Evolutionary conservation across 2,113 vertebrate species (phyloP).

Genomic region (Murina feae): DNA sequence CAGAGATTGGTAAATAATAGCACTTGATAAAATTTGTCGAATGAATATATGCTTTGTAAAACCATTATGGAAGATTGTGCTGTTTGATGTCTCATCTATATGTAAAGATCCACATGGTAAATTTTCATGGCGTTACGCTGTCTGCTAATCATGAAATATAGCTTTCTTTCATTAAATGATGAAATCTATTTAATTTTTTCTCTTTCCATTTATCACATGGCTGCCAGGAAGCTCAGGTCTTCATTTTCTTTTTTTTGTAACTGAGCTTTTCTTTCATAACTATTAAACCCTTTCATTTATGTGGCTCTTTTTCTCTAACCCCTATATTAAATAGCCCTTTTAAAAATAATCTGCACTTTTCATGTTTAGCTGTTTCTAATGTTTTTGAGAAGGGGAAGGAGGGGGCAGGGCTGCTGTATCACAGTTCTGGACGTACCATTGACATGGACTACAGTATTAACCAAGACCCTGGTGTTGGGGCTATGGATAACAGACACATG

Average conservation of each 20-base stretch:
- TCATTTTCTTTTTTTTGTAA: slow-evolving; percentile 19
- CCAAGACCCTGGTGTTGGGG: not conserved
- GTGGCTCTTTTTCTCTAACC: not conserved
- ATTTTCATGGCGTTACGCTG: not conserved
- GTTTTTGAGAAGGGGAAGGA: not conserved
- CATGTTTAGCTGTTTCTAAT: not conserved
- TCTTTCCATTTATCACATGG: slow-evolving; percentile 6
- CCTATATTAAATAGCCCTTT: not conserved
- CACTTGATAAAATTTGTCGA: not conserved
- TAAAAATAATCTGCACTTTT: not conserved
- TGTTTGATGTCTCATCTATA: not conserved
- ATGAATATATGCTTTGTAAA: not conserved
- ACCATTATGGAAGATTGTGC: not conserved
- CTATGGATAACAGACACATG: not conserved
- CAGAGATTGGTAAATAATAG: not conserved
- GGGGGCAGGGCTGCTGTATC: not conserved
- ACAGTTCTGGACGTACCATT: not conserved
- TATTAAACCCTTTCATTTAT: not conserved
- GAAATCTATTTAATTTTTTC: not conserved
- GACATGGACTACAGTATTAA: not conserved
- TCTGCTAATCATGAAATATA: not conserved
- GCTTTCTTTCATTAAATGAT: not conserved
- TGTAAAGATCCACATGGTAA: not conserved
- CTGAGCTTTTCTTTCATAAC: slow-evolving; percentile 5
- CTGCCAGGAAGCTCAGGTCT: slow-evolving; percentile 7